phyloP scores from a whole-genome alignment of 2,888 invertebrate species.

The Alloscopus bannaensis region DNA sequence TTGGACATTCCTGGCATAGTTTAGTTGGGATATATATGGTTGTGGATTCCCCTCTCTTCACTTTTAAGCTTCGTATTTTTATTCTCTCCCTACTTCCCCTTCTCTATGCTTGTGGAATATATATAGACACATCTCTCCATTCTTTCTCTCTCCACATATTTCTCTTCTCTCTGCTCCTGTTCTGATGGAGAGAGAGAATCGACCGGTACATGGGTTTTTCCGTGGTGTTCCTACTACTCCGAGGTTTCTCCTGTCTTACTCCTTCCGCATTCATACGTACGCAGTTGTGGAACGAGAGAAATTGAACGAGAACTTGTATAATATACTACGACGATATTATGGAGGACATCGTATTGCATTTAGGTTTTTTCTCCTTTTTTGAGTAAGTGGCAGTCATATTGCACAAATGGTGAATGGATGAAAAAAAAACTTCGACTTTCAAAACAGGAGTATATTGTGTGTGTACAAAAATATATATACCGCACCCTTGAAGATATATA shows the following conservation, averaged over 20 bases:
- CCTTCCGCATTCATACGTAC: conserved; percentile 32
- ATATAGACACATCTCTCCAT: conserved; percentile 24
- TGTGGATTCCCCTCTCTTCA: conserved; percentile 70
- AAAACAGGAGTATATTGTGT: no score
- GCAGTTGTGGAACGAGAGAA: no score
- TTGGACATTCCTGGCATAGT: conserved; percentile 98
- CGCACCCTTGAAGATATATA: no score
- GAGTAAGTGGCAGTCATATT: conserved; percentile 22
- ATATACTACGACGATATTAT: conserved; percentile 51
- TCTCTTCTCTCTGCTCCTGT: conserved; percentile 69
- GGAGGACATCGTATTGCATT: conserved; percentile 53
- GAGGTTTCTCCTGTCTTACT: conserved; percentile 45
- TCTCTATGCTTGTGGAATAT: conserved; percentile 27
- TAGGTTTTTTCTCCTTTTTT: no score
- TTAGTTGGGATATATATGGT: conserved; percentile 76
- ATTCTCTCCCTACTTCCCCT: conserved; percentile 45
- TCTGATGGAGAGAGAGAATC: conserved; percentile 71
- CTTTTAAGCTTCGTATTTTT: conserved; percentile 53
- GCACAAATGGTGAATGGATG: conserved; percentile 29
- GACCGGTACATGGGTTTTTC: conserved; percentile 71
- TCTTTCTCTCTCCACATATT: conserved; percentile 52
- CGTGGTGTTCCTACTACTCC: conserved; percentile 48
- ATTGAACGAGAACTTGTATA: conserved; percentile 40
- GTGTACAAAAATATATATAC: no score
- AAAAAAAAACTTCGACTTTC: conserved; percentile 33